Percentiles rank a stretch among this genome's conserved stretches.
Evolutionary conservation across 2,113 vertebrate species (phyloP).

Genomic region (Solea senegalensis): DNA sequence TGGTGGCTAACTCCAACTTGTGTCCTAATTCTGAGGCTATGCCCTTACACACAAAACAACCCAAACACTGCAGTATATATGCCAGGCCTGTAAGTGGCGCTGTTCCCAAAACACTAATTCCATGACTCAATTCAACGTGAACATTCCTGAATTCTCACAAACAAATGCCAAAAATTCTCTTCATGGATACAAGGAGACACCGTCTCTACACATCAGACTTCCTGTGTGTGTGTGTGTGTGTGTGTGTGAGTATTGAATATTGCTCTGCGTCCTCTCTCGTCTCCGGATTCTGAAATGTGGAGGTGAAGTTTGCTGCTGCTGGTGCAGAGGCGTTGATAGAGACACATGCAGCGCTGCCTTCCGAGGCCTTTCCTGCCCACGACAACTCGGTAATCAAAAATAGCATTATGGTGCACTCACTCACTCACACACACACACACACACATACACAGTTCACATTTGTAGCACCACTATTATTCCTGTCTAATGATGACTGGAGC

Average conservation of each 20-base stretch:
- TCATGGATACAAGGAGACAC: constrained; percentile 29
- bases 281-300: constrained; percentile 27
- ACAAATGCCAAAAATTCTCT: not conserved
- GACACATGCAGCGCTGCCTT: constrained; percentile 18
- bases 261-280: constrained; percentile 26
- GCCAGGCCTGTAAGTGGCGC: no score
- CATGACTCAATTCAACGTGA: no score
- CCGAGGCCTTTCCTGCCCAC: constrained; percentile 40
- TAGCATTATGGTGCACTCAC: constrained; percentile 15
- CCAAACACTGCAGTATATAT: no score
- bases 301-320: constrained; percentile 32
- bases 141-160: no score
- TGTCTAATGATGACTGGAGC: constrained; percentile 24
- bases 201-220: constrained; percentile 20
- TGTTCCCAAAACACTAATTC: no score
- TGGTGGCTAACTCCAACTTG: no score
- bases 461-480: constrained; percentile 18
- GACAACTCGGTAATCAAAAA: constrained; percentile 50
- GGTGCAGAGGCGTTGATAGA: constrained; percentile 49
- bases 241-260: constrained; percentile 7
- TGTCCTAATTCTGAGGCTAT: no score
- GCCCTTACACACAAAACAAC: no score
- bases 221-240: constrained; percentile 14
- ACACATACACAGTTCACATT: constrained; percentile 16
- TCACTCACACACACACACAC: not conserved